Percentiles rank a stretch among this genome's conserved stretches.
Evolutionary conservation across 2,888 invertebrate species (phyloP).

Genomic region (Homarus gammarus): DNA sequence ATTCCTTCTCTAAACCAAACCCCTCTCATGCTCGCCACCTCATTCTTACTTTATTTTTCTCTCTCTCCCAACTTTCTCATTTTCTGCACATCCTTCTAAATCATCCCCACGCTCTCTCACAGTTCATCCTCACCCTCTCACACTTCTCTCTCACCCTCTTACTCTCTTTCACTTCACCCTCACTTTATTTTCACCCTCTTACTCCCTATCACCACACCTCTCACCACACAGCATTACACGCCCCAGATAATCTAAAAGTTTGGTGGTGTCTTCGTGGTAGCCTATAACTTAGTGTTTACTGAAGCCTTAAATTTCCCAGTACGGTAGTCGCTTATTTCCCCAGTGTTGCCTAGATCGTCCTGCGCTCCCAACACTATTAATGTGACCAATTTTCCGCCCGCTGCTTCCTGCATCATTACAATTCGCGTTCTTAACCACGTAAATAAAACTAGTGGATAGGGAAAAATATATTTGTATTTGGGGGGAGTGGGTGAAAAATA

Average conservation of each 20-base stretch:
- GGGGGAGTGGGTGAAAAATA: no score
- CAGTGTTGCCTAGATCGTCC: background rate
- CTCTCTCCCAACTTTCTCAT: no score
- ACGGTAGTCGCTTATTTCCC: conserved; percentile 30
- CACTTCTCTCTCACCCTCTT: conserved; percentile 1
- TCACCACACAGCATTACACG: background rate
- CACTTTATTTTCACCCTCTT: background rate
- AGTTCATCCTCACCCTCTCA: conserved; percentile 20
- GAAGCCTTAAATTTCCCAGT: conserved; percentile 36
- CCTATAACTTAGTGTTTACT: conserved; percentile 38
- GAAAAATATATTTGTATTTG: no score
- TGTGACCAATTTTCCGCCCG: conserved; percentile 54
- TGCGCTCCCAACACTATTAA: conserved; percentile 27
- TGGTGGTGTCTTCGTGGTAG: conserved; percentile 1
- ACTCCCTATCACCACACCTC: background rate
- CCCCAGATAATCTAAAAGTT: conserved; percentile 47
- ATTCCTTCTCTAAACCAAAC: no score
- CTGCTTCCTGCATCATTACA: conserved; percentile 51
- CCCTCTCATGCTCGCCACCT: no score
- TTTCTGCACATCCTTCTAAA: no score
- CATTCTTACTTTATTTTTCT: no score
- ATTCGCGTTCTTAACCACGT: conserved; percentile 39
- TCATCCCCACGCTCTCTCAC: no score
- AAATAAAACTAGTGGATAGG: conserved; percentile 9
- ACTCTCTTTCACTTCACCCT: background rate